Base-by-base conservation (phyloP, 2,888 invertebrate species). In the Hydraecia micacea region DNA sequence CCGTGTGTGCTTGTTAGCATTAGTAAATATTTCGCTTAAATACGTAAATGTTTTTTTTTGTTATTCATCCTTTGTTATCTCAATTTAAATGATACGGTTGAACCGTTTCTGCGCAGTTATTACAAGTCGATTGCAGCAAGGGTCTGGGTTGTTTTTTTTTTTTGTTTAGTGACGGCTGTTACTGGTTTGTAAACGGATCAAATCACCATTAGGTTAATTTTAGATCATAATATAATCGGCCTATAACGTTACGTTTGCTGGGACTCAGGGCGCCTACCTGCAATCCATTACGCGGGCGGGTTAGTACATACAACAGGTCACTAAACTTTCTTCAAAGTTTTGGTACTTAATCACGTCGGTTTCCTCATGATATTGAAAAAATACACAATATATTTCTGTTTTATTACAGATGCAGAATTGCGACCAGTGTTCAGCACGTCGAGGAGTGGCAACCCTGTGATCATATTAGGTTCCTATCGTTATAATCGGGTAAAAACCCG, bases 371-470 rank as follows among this genome's bases (percentile, higher is more conserved):
- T 46, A 21, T 36, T 25, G 7, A 66, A 28, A 60, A 21, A 60
- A 21, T 18, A n/a, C 3, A 36, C 3, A 36, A 60, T 15, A 4
- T 0, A 6, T 28, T 63, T 66, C 1, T 32, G 15, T 49, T 73
- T 36, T 15, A 6, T 79, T 73, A n/a, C 78, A 79, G 73, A 7
- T 36, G 11, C 36, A 39, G 52, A 71, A 5, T 36, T 72, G 49
- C 85, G 71, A 5, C 73, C 80, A 21, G n/a, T 85, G 2, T 79
- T 74, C 39, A n/a, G 75, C 15, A 74, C 21, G 11, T 42, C 77
- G 2, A 55, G 77, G 52, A 65, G 0, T 52, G 76, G 76, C 4
- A 76, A 76, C 49, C 42, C 28, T 18, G 76, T 76, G 21, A 77
- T 76, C 7, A 28, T 52, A 7, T 5, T 52, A 18, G 69, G 69